These are phyloP conservation scores for Tenebrio molitor DNA, from an alignment of 1,140 invertebrate species.

Conservation along the genomic window DNA sequence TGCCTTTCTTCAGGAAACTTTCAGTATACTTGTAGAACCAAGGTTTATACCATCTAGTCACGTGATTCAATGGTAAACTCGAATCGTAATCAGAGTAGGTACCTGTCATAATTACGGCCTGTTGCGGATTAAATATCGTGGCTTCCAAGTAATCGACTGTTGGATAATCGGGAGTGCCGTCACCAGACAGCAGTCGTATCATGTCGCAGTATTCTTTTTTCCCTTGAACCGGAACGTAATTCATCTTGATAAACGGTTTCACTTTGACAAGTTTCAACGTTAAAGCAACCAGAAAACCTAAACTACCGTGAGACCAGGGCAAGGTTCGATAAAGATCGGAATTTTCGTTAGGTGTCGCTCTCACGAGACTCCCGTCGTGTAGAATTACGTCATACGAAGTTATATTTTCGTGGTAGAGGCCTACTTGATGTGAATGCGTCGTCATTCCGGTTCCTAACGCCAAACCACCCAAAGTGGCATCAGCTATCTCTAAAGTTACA, in stretches of 20 bases:
- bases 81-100: conserved; percentile 67
- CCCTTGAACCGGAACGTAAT: conserved; percentile 70
- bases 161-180: conserved; percentile 50
- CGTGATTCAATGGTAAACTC: conserved; percentile 66
- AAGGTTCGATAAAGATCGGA: conserved; percentile 69
- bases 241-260: conserved; percentile 71
- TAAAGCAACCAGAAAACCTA: conserved; percentile 71
- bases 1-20: conserved; percentile 66
- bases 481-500: conserved; percentile 70
- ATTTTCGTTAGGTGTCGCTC: conserved; percentile 66
- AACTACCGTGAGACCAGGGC: conserved; percentile 73
- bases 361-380: conserved; percentile 68
- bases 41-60: conserved; percentile 71
- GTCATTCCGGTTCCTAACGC: conserved; percentile 72
- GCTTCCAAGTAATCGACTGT: conserved; percentile 71
- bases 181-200: conserved; percentile 67
- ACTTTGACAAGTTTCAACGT: conserved; percentile 68
- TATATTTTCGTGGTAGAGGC: conserved; percentile 71
- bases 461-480: conserved; percentile 70
- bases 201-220: conserved; percentile 70
- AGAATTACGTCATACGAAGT: conserved; percentile 70
- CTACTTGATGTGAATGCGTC: conserved; percentile 68
- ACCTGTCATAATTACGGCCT: conserved; percentile 71
- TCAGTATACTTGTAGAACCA: conserved; percentile 79
- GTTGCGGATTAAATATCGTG: conserved; percentile 69